Evolutionary conservation across 2,797 vertebrate genomes (phyloP).

Genomic region (Anguilla anguilla): DNA sequence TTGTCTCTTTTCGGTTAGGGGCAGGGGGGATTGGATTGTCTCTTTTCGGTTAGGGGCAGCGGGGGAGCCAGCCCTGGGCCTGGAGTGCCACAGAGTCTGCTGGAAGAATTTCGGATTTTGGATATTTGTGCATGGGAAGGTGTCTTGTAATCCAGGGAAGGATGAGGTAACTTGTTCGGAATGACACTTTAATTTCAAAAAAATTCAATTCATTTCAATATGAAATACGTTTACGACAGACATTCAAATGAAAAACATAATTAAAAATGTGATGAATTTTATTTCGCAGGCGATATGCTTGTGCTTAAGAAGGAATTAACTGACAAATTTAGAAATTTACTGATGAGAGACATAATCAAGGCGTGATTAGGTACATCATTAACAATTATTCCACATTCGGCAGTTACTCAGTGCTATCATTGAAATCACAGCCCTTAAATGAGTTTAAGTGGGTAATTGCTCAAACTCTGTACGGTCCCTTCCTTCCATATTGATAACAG

Average conservation of each 20-base stretch:
- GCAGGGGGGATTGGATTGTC: no score
- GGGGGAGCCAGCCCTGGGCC: no score
- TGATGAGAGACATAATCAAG: conserved; percentile 46
- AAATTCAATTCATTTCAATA: neutral
- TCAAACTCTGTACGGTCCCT: neutral
- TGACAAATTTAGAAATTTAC: conserved; percentile 45
- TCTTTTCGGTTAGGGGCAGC: no score
- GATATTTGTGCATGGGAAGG: no score
- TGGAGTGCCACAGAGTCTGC: no score
- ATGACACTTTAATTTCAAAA: no score
- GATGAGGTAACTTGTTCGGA: no score
- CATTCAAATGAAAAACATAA: neutral
- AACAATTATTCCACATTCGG: conserved; percentile 52
- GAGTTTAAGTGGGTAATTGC: conserved; percentile 21
- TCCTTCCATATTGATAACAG: neutral
- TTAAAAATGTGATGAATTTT: conserved; percentile 30
- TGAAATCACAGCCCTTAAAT: neutral
- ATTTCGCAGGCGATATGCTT: conserved; percentile 9
- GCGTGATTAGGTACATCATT: conserved; percentile 48
- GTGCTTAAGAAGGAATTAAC: neutral
- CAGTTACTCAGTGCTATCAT: conserved; percentile 26
- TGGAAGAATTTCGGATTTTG: no score
- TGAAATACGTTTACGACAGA: conserved; percentile 18
- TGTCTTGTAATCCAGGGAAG: no score
- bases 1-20: no score